Conservation (phyloP, 2,888 invertebrate species). For the Agriopis marginaria region DNA sequence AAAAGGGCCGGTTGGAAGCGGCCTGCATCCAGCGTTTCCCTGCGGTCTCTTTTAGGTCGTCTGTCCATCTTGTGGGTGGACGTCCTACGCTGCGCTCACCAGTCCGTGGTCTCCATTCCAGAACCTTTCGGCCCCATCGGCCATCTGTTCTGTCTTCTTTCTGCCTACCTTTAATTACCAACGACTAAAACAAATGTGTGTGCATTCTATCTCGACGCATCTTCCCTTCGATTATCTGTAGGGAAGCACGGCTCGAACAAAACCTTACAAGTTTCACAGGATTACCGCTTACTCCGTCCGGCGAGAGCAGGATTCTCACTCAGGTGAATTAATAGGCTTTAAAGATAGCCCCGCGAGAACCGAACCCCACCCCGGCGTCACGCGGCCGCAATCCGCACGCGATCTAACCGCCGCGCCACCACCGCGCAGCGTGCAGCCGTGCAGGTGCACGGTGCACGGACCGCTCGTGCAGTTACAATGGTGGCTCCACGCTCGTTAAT, state of each 20-base stretch:
- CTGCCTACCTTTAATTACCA: too few species aligned
- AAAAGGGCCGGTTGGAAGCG: too few species aligned
- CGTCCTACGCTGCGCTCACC: too few species aligned
- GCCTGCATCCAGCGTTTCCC: too few species aligned
- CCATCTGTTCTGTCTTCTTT: too few species aligned
- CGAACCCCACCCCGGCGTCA: not conserved
- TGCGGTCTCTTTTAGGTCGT: too few species aligned
- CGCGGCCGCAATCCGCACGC: conserved; percentile 3
- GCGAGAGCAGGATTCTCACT: not conserved
- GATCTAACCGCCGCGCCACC: not conserved
- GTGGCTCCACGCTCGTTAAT: conserved; percentile 2
- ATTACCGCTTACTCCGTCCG: not conserved
- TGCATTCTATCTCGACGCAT: too few species aligned
- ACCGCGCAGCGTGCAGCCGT: conserved; percentile 2
- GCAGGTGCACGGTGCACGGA: conserved; percentile 5
- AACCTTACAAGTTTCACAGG: not conserved
- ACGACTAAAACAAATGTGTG: too few species aligned
- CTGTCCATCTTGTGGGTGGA: too few species aligned
- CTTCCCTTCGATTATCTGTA: too few species aligned
- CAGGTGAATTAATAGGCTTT: not conserved
- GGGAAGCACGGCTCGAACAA: not conserved
- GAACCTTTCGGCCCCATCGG: too few species aligned
- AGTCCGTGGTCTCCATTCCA: too few species aligned
- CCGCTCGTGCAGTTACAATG: conserved; percentile 14
- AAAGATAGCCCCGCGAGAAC: not conserved